Evolutionary conservation across 2,888 invertebrate species (phyloP), one percentile per base, ranked within the genome.

Genomic region (Aethes cnicana): DNA sequence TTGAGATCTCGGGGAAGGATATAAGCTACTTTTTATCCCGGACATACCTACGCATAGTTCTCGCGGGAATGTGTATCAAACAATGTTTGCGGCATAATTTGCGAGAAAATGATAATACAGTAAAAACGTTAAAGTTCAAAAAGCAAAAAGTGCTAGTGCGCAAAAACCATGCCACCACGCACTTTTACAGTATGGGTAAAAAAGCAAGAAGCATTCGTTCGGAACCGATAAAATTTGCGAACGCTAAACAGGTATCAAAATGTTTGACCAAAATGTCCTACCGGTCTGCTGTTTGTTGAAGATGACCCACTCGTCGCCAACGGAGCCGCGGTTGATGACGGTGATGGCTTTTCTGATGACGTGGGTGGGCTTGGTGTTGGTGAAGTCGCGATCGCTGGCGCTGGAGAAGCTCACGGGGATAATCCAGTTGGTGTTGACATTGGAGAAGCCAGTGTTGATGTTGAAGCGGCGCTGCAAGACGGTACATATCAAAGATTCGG

Each of bases 271-370:
- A 28, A 23, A 37, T 21, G 3, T 61, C 61, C 69, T 66, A 92
- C 93, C 92, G 54, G 90, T 91, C 68, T 92, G 90, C 61, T 92
- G 91, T 21, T 90, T 77, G 64, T 94, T 94, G 46, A 92, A 87
- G 28, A 93, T 68, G 3, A 93, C 79, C 93, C 93, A 93, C 36
- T 91, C 79, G 49, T 86, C 77, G 7, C 81, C 84, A 21, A 57
- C 39, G 1, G 72, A 64, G 1, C 72, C 69, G 2, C 83, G 76
- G 56, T 81, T 65, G 26, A 87, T 81, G 16, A 72, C 61, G 5
- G 77, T 71, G 4, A 79, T 64, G 0, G 73, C 55, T 0, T 77
- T 63, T 1, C 55, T 68, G 33, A 86, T 62, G n/a, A 88, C 63
- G 43, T 90, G 79, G 8, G 78, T 70, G 0, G 91, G 89, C 52